A percentile compares a stretch with the other conserved stretches of the same genome.
Evolutionary conservation across 2,797 vertebrate genomes (phyloP).

Genomic region (Sylvia borin): DNA sequence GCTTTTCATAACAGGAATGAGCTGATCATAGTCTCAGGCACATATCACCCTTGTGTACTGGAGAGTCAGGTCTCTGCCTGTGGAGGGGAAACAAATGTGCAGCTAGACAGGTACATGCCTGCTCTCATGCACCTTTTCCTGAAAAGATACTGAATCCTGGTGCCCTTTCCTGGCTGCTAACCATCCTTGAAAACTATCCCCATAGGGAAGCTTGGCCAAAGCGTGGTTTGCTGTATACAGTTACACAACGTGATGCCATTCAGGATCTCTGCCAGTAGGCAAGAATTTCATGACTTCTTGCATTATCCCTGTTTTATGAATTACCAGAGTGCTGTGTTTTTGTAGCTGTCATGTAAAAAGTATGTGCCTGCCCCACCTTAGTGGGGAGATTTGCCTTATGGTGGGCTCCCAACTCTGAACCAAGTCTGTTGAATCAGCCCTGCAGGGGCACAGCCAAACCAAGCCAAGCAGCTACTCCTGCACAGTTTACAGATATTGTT

Average conservation of each 20-base stretch:
- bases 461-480: background rate
- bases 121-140: background rate
- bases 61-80: background rate
- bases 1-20: background rate
- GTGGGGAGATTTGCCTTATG: background rate
- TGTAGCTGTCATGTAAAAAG: background rate
- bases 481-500: background rate
- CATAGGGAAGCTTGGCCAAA: background rate
- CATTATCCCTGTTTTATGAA: background rate
- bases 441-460: background rate
- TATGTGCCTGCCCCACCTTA: background rate
- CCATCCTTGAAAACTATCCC: background rate
- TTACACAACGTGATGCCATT: background rate
- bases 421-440: background rate
- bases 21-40: background rate
- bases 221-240: background rate
- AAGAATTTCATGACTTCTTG: background rate
- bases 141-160: background rate
- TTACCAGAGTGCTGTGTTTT: background rate
- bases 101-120: background rate
- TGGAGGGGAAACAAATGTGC: background rate
- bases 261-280: background rate
- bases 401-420: background rate
- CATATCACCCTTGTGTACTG: rapidly evolving
- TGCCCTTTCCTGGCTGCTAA: background rate